Conservation (phyloP, 2,113 vertebrate genomes). For the Meles meles region DNA sequence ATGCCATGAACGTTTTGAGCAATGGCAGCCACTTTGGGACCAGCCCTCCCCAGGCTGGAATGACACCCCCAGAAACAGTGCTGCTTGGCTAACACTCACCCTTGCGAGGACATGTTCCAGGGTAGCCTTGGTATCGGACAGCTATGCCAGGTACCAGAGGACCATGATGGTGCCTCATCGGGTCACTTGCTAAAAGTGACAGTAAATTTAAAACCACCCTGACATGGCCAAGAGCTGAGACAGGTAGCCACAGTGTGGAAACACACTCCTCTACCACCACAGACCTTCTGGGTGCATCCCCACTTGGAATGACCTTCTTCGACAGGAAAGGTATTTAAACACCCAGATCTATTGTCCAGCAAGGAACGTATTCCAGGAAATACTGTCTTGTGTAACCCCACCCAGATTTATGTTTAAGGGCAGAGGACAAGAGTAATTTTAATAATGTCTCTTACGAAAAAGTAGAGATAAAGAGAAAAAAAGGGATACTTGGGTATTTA, state of each 20-base stretch:
- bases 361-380: neutral
- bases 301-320: neutral
- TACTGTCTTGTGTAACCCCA: neutral
- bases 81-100: neutral
- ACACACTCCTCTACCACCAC: neutral
- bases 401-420: neutral
- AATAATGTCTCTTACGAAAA: neutral
- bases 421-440: neutral
- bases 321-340: neutral
- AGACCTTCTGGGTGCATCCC: neutral
- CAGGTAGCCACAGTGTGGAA: neutral
- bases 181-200: neutral
- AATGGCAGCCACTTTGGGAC: neutral
- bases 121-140: neutral
- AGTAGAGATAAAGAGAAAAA: neutral
- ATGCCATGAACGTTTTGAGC: neutral
- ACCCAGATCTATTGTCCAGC: neutral
- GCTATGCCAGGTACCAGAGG: neutral
- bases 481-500: neutral
- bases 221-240: neutral
- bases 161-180: neutral
- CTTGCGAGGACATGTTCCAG: neutral
- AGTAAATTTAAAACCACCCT: neutral
- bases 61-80: neutral
- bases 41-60: rapidly evolving